Base-by-base conservation (phyloP, 2,797 vertebrate species). In the Ambastaia sidthimunki region DNA sequence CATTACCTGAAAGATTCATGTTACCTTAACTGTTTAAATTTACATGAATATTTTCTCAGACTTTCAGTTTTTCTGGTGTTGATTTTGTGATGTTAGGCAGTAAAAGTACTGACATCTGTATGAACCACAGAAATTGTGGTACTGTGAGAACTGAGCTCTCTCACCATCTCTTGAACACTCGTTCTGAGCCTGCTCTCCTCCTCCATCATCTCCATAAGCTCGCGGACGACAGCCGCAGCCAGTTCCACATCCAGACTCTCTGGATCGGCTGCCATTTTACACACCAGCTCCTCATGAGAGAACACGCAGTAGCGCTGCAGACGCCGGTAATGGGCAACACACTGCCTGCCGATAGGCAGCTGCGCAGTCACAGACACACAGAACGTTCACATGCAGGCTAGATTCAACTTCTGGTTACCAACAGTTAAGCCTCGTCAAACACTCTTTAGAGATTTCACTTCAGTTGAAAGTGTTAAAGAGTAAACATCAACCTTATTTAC, bases 211-310 rank as follows among this genome's bases (percentile, higher is more conserved):
- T 96, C 91, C 16, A 93, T 95, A 92, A 99, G 94, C 89, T 99
- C 97, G 85, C 95, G 97, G 84, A 93, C 96, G 21, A 99, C 97
- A 7, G 96, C 92, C 0, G 97, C 97, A 6, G 98, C 98, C 83
- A 99, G 90, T 25, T 98, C 98, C 55, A 99, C 97, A 0, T 99
- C 97, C 34, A 99, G 90, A 85, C 95, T 96, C 83, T 99, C 98
- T 0, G 98, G 97, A 84, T 99, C 97, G 0, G 98, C 95, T 0
- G 96, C 97, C 98, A 99, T 99, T 91, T 99, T 99, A 90, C 98
- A 99, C 86, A 99, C 93, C 31, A 99, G 93, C 86, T 99, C 98
- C 74, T 99, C 98, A 0, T 99, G 98, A 50, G 98, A 99, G 90
- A 99, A 99, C 9, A 99, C 97, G 23, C 98, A 99, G 84, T 99